phyloP scores from a whole-genome alignment of 2,797 vertebrate species.

The Thunnus albacares region DNA sequence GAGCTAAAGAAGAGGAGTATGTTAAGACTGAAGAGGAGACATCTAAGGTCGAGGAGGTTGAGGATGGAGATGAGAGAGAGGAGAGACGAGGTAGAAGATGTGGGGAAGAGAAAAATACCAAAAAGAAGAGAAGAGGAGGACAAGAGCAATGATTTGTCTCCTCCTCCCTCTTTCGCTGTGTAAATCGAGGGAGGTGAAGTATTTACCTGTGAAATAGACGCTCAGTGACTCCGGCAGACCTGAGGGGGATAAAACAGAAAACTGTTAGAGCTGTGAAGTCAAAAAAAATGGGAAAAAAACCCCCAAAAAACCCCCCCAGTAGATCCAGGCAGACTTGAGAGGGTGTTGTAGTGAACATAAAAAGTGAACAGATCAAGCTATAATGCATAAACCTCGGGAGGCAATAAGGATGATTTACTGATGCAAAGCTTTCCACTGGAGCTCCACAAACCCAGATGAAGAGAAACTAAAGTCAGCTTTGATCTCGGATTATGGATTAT shows the following conservation, averaged over 20 bases:
- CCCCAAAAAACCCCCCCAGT: background rate
- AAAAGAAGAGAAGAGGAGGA: background rate
- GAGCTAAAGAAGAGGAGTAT: too few relatives aligned
- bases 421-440: constrained; percentile 36
- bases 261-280: background rate
- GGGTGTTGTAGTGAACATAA: background rate
- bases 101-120: background rate
- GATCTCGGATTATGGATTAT: constrained; percentile 59
- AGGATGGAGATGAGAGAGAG: background rate
- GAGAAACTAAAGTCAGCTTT: constrained; percentile 42
- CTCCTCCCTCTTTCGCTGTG: background rate
- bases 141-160: constrained; percentile 8
- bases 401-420: constrained; percentile 19
- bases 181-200: constrained; percentile 1
- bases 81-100: background rate
- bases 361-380: constrained; percentile 17
- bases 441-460: constrained; percentile 48
- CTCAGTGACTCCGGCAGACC: constrained; percentile 82
- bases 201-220: constrained; percentile 82
- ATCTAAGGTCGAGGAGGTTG: background rate
- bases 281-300: constrained; percentile 2
- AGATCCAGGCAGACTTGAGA: background rate
- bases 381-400: constrained; percentile 17
- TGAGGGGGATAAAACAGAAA: constrained; percentile 33
- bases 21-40: background rate